Evolutionary conservation across 2,113 vertebrate genomes (phyloP).

Genomic region (Marmota monax): DNA sequence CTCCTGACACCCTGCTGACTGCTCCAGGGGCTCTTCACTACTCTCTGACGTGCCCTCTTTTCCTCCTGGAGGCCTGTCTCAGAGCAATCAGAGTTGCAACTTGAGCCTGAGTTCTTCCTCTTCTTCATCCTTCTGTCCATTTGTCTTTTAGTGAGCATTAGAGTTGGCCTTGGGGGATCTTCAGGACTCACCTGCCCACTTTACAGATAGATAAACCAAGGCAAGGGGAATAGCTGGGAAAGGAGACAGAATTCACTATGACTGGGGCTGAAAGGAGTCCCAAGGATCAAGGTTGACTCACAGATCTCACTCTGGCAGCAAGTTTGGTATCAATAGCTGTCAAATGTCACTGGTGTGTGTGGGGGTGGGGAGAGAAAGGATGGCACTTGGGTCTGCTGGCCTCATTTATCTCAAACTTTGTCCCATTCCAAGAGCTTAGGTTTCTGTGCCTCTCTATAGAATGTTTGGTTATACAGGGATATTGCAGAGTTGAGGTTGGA

Average conservation of each 20-base stretch:
- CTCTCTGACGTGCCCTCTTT: no score
- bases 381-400: accelerated
- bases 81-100: not conserved
- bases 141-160: not conserved
- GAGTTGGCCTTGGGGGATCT: not conserved
- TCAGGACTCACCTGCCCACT: no score
- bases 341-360: not conserved
- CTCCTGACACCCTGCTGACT: no score
- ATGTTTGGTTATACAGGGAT: not conserved
- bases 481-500: not conserved
- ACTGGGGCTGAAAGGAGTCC: not conserved
- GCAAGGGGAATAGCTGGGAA: not conserved
- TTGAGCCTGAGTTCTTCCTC: not conserved
- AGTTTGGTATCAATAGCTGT: not conserved
- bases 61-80: accelerated
- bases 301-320: not conserved
- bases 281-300: not conserved
- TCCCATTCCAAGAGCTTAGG: not conserved
- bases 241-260: accelerated
- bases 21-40: no score
- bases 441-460: not conserved
- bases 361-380: not conserved
- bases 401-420: not conserved
- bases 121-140: not conserved
- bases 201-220: not conserved